A percentile compares a stretch with the other conserved stretches of the same genome.
Conservation (phyloP, 2,113 vertebrate genomes). For the Pyxicephalus adspersus region DNA sequence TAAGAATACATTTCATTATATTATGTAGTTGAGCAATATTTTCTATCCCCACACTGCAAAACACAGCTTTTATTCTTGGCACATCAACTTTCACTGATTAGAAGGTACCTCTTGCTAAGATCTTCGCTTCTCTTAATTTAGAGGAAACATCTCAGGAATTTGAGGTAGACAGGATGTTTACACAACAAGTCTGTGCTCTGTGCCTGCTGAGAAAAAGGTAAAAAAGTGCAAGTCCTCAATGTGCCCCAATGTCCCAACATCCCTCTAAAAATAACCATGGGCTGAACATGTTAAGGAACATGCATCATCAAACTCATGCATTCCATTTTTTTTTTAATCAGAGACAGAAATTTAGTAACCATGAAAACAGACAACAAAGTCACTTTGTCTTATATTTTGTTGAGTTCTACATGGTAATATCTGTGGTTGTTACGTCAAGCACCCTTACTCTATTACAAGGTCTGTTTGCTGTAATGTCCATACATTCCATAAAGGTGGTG, state of each 20-base stretch:
- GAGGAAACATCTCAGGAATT: slow-evolving; percentile 32
- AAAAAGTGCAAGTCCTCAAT: slow-evolving; percentile 6
- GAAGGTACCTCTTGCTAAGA: not conserved
- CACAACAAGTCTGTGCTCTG: slow-evolving; percentile 11
- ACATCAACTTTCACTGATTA: slow-evolving; percentile 8
- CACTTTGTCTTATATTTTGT: too few species aligned
- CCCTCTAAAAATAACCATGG: not conserved
- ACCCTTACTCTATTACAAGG: too few species aligned
- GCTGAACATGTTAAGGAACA: not conserved
- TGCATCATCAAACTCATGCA: not conserved
- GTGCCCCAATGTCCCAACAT: not conserved
- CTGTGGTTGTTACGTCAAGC: too few species aligned
- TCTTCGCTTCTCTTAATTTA: not conserved
- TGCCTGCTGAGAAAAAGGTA: slow-evolving; percentile 5
- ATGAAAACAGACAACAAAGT: too few species aligned
- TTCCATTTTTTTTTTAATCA: not conserved
- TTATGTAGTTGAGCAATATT: not conserved
- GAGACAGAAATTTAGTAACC: too few species aligned
- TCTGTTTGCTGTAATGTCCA: too few species aligned
- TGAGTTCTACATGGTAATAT: too few species aligned
- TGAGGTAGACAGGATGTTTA: slow-evolving; percentile 44
- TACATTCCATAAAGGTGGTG: too few species aligned
- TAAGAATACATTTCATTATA: too few species aligned
- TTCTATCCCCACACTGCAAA: not conserved
- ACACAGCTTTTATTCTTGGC: not conserved